Evolutionary conservation across 2,113 vertebrate species (phyloP).

Genomic region (Peromyscus maniculatus): DNA sequence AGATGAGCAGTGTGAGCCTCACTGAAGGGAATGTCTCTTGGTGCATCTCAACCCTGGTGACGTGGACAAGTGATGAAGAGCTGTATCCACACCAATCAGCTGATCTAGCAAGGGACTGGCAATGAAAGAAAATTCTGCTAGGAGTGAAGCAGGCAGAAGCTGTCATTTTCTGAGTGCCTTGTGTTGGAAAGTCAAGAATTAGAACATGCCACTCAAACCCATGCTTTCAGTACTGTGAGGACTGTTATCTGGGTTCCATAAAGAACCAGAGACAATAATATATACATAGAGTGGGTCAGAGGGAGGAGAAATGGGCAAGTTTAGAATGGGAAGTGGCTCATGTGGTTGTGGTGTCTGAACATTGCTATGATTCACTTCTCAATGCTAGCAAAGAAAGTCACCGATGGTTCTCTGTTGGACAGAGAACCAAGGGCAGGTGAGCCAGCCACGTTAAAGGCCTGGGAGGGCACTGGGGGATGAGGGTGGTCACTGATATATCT

Average conservation of each 20-base stretch:
- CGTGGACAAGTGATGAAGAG: background rate
- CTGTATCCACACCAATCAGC: background rate
- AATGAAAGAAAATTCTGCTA: background rate
- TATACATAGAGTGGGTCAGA: background rate
- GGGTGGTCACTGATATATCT: too few species aligned
- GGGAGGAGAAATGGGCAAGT: background rate
- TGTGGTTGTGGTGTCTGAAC: background rate
- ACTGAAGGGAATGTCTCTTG: background rate
- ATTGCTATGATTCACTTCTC: background rate
- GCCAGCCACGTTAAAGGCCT: background rate
- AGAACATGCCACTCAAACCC: background rate
- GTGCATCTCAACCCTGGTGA: background rate
- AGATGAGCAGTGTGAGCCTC: background rate
- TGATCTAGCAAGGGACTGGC: background rate
- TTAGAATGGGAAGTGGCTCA: background rate
- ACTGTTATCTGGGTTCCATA: background rate
- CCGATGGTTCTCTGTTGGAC: too few species aligned
- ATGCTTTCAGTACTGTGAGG: background rate
- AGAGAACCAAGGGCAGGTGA: background rate
- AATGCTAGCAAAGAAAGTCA: background rate
- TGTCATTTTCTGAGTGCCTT: background rate
- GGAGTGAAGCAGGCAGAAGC: background rate
- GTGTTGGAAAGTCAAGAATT: constrained; percentile 37
- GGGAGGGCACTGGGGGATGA: background rate
- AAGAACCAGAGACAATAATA: background rate